Base-by-base conservation (phyloP, 2,888 invertebrate species). In the Trichogramma evanescens region DNA sequence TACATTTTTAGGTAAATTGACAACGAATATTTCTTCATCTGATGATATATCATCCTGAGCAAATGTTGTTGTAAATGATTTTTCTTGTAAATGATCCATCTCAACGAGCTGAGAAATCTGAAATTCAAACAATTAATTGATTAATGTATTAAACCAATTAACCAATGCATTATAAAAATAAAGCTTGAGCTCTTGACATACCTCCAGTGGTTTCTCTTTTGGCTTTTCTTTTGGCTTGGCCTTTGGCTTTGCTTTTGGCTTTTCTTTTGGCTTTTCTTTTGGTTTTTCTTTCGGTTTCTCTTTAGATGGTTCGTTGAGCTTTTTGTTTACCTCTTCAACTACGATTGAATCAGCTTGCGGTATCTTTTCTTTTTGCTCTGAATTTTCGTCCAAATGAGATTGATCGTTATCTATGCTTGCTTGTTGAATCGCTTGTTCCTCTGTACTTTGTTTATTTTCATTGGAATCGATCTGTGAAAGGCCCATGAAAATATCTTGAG, bases 1-100 rank as follows among this genome's bases (percentile, higher is more conserved):
- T 57, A 66, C 66, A 44, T 46, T 58, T 56, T 58, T 63, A 49
- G 66, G 62, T 53, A 65, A 45, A 38, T 65, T 57, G 39, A 66
- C 39, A 50, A 63, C 3, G 57, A 53, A 65, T 54, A 65, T 54
- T 54, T 65, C 65, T 53, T 63, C 61, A 50, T 62, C 56, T 10
- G 38, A 39, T 42, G 54, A 62, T 44, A 65, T 53, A 57, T 62
- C 13, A 10, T 58, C 43, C 1, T 55, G 40, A 49, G 13, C 46
- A 4, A 63, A n/a, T n/a, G 58, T 59, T 43, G 62, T 45, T 43
- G 57, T 44, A 42, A 41, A 54, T 9, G 9, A n/a, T 9, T 8
- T 4, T 59, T 59, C 10, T 42, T 9, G n/a, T 46, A 66, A 56
- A 49, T 63, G 54, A 26, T 66, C 65, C 48, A 51, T 59, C 54